phyloP scores from a whole-genome alignment of 2,113 vertebrate species.

The Benitochromis conjunctus region DNA sequence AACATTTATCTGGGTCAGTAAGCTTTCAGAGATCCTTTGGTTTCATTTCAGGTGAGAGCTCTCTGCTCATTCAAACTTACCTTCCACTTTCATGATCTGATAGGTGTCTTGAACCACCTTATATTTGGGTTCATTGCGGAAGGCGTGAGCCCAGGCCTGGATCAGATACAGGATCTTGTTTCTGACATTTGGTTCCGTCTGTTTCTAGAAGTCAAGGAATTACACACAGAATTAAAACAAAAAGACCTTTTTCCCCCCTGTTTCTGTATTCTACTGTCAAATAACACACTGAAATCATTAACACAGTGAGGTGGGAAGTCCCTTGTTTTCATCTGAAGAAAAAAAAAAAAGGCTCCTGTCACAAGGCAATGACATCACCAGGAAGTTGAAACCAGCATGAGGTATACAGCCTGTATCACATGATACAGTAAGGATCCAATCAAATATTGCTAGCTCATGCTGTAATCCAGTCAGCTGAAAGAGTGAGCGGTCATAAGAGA shows the following conservation, averaged over 20 bases:
- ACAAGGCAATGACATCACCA: slow-evolving; percentile 63
- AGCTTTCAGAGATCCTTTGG: background rate
- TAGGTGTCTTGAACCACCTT: slow-evolving; percentile 99
- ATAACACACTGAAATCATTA: background rate
- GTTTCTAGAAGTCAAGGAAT: slow-evolving; percentile 71
- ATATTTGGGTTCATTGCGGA: slow-evolving; percentile 98
- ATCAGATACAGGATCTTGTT: slow-evolving; percentile 96
- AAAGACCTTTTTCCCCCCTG: background rate
- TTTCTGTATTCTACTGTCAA: background rate
- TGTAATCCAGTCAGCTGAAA: background rate
- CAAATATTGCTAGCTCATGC: slow-evolving; percentile 19
- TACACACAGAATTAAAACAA: background rate
- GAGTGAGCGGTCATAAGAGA: background rate
- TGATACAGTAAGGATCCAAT: slow-evolving; percentile 41
- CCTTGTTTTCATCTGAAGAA: background rate
- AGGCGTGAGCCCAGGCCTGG: slow-evolving; percentile 97
- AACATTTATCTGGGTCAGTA: background rate
- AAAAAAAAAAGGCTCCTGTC: slow-evolving; percentile 28
- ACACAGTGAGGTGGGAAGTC: slow-evolving; percentile 26
- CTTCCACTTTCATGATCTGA: slow-evolving; percentile 99
- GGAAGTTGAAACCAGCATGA: slow-evolving; percentile 52
- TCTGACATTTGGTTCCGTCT: slow-evolving; percentile 89
- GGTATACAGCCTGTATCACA: slow-evolving; percentile 35
- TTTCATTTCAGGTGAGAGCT: background rate
- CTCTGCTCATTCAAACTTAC: slow-evolving; percentile 61